Evolutionary conservation across 2,113 vertebrate species (phyloP).

Genomic region (Eulemur rufifrons): DNA sequence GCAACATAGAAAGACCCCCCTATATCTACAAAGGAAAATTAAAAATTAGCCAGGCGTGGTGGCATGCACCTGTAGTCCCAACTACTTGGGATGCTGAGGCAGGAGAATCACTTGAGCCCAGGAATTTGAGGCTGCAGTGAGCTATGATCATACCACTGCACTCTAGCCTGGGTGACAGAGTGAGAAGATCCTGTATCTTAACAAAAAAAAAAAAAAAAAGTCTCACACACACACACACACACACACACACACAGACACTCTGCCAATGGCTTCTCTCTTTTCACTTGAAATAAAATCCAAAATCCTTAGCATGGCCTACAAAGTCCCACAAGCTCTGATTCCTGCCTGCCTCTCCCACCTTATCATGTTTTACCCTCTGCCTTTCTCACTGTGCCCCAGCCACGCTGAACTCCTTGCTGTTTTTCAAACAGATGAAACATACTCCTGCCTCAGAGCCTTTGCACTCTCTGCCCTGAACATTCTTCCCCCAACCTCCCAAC

Average conservation of each 20-base stretch:
- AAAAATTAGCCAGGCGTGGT: no score
- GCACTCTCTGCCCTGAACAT: neutral
- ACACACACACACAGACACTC: neutral
- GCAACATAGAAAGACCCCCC: no score
- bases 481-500: neutral
- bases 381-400: neutral
- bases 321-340: neutral
- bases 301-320: neutral
- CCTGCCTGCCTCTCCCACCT: neutral
- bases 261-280: neutral
- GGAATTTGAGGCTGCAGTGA: no score
- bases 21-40: no score
- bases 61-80: no score
- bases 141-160: no score
- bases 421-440: neutral
- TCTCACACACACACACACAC: neutral
- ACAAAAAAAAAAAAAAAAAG: no score
- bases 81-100: no score
- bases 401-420: neutral
- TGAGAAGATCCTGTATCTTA: no score
- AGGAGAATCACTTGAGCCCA: no score
- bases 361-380: neutral
- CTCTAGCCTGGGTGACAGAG: no score
- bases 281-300: constrained; percentile 8
- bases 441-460: constrained; percentile 19